A percentile compares a stretch with the other conserved stretches of the same genome.
Evolutionary conservation across 1,140 invertebrate species (phyloP).

Genomic region (Apis dorsata): DNA sequence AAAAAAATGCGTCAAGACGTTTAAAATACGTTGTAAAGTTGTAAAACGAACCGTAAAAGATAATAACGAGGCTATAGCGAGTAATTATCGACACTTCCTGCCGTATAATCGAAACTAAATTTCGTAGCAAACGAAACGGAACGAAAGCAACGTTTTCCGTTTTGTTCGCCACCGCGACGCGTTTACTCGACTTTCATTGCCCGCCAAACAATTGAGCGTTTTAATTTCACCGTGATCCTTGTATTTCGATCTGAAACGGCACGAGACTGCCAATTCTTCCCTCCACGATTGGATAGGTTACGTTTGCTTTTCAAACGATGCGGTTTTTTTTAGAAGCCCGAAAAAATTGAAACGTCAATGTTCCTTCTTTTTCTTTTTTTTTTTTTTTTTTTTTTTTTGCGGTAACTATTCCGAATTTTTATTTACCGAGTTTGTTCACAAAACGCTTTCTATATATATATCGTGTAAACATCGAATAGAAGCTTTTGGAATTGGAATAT

Average conservation of each 20-base stretch:
- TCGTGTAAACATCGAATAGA: not conserved
- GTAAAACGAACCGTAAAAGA: slow-evolving; percentile 32
- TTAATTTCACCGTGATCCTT: not conserved
- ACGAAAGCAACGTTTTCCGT: no score
- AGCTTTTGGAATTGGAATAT: not conserved
- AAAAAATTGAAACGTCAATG: no score
- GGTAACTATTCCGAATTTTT: not conserved
- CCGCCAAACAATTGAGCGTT: not conserved
- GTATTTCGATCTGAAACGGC: not conserved
- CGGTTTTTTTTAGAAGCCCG: no score
- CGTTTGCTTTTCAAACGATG: not conserved
- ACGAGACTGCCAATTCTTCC: not conserved
- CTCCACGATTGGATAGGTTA: not conserved
- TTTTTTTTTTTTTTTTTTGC: no score
- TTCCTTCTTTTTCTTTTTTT: no score
- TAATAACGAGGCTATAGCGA: not conserved
- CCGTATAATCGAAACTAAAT: slow-evolving; percentile 24
- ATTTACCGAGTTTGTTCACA: not conserved
- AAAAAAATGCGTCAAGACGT: slow-evolving; percentile 10
- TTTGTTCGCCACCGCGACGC: not conserved
- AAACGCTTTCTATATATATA: not conserved
- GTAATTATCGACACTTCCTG: slow-evolving; percentile 10
- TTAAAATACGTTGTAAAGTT: slow-evolving; percentile 32
- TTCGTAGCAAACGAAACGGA: not conserved
- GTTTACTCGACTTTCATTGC: not conserved